These are phyloP conservation scores for Microcebus murinus DNA, from an alignment of 2,113 vertebrate species.

Conservation along the genomic window DNA sequence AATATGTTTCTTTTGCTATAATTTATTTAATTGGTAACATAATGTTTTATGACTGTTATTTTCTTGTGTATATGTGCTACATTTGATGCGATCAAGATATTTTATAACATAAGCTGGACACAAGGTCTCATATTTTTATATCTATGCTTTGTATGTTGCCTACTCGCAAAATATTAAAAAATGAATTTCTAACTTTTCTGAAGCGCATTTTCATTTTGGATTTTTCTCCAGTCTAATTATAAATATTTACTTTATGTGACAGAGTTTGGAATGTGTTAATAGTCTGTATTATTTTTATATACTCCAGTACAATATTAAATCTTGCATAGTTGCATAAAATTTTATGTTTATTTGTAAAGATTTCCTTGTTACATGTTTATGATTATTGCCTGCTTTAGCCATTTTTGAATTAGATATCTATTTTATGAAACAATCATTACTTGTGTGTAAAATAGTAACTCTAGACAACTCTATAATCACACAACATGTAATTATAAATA, in stretches of 20 bases:
- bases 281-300: background rate
- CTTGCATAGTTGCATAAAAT: background rate
- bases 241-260: background rate
- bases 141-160: background rate
- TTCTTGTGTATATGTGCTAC: background rate
- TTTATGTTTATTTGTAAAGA: constrained; percentile 1
- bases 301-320: background rate
- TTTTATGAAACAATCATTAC: background rate
- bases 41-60: background rate
- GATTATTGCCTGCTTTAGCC: background rate
- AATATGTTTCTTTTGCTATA: background rate
- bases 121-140: background rate
- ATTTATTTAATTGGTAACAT: constrained; percentile 20
- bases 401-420: constrained; percentile 35
- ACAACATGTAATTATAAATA: constrained; percentile 23
- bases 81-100: background rate
- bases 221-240: background rate
- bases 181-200: background rate
- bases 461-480: background rate
- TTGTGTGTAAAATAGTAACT: background rate
- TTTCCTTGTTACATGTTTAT: background rate
- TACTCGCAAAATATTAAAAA: background rate
- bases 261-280: background rate
- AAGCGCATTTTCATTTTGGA: background rate
- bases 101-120: background rate